Base-by-base conservation (phyloP, 2,113 vertebrate species). In the Pavo muticus region DNA sequence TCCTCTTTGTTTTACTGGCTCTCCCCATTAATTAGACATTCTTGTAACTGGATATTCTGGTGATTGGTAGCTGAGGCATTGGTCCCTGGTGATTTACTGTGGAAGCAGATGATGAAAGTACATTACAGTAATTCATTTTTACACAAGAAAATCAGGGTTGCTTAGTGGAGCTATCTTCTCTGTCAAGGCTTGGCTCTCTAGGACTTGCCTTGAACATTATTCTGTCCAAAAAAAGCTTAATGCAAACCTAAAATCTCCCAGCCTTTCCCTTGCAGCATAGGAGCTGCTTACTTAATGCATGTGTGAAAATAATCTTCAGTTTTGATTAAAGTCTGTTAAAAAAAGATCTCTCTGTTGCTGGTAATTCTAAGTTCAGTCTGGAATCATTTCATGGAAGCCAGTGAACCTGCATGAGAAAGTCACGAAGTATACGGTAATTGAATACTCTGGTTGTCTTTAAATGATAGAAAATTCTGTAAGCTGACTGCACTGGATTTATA, bases 1-100 rank as follows among this genome's bases (percentile, higher is more conserved):
- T 93, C 65, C 76, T 94, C 88, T 97, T 97, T 94, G 88, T 96
- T 96, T 85, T 74, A 87, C 44, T 78, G 65, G 81, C 90, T 95
- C 64, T 84, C 82, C 78, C 84, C 88, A 92, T 95, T 95, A 94
- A 97, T 95, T 95, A 96, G 92, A 48, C 77, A 95, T 96, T 94
- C 87, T 97, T 86, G 86, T 93, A 90, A 94, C 84, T 89, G 90
- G 91, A 93, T 94, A 96, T 85, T 91, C 93, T 94, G 85, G 84
- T 93, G 94, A 94, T 74, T 86, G 92, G 92, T 89, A 81, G 88
- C 94, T 82, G 90, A 81, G 72, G 56, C 91, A 70, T 24, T 71
- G 60, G 54, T 57, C 64, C 69, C 80, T 35, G 21, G 32, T 87
- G 94, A 90, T 81, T 74, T 54, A 72, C 89, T 82, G 57, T 72